A percentile compares a stretch with the other conserved stretches of the same genome.
Conservation (phyloP, 2,888 invertebrate genomes). For the Myopa testacea region DNA sequence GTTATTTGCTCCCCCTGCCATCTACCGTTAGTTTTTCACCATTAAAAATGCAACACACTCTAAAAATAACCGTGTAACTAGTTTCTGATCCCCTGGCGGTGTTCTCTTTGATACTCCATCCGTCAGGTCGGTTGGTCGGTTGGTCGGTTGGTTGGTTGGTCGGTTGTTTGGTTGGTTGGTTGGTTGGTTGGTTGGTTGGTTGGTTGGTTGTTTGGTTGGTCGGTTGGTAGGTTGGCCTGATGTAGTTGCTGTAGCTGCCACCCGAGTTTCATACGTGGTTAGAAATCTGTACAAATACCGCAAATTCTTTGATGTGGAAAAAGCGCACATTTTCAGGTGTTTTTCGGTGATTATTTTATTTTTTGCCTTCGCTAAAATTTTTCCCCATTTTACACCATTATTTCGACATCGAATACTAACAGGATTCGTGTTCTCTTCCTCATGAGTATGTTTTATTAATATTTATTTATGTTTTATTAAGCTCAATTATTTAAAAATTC, state of each 20-base stretch:
- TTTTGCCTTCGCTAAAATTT: too few species aligned
- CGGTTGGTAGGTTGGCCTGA: not conserved
- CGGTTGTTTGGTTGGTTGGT: not conserved
- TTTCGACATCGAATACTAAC: too few species aligned
- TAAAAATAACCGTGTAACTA: constrained; percentile 11
- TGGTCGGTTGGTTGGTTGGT: not conserved
- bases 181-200: not conserved
- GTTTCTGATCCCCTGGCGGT: not conserved
- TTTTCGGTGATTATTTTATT: not conserved
- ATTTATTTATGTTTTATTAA: too few species aligned
- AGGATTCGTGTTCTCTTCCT: too few species aligned
- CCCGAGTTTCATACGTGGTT: not conserved
- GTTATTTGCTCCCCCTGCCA: not conserved
- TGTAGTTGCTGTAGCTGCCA: not conserved
- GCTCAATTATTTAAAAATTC: too few species aligned
- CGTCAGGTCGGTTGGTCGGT: not conserved
- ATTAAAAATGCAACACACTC: not conserved
- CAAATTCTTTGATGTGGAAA: not conserved
- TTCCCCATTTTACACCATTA: too few species aligned
- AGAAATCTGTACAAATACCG: not conserved
- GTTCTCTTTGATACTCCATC: not conserved
- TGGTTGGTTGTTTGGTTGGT: not conserved
- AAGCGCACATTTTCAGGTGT: not conserved
- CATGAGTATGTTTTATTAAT: too few species aligned
- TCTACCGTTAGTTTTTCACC: not conserved